Base-by-base conservation (phyloP, 2,888 invertebrate genomes). In the Hecatera dysodea region DNA sequence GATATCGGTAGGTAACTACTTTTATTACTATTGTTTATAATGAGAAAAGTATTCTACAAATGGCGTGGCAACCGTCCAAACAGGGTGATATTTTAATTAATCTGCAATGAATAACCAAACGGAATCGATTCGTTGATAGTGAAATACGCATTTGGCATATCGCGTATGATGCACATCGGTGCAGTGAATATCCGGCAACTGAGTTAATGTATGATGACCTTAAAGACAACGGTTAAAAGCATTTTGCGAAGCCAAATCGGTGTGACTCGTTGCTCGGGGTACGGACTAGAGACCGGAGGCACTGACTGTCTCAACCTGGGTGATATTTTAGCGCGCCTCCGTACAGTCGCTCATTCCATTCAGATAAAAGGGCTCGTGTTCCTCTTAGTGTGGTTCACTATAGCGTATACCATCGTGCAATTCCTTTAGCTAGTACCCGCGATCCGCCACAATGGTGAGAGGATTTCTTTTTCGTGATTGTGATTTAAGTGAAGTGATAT, bases 291-390 rank as follows among this genome's bases (percentile, higher is more conserved):
- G 78, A 67, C 64, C 68, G 52, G 56, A 78, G 80, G 53, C 72
- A 69, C 60, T 75, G 74, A 71, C 81, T 82, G 89, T 92, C 90
- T 87, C 94, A 95, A 92, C 92, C 95, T 96, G 95, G 95, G 94
- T 90, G 93, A 92, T 86, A 88, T 93, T 83, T 80, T 88, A 67
- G 93, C 91, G 74, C 93, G 93, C 36, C 82, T 94, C 75, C 90
- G 92, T 72, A 90, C 93, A 92, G 93, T 95, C 91, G 94, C 93
- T 87, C 93, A 94, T 81, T 91, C 94, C 86, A 92, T 96, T 81
- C 95, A 94, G 91, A 84, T 95, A 86, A 94, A 94, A 91, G 94
- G 94, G 90, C 92, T 95, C 59, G 93, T 95, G 83, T 96, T 95
- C 88, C 88, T 95, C 48, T 39, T 92, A 57, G 80, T 95, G 75